Evolutionary conservation across 2,797 vertebrate genomes (phyloP).

Genomic region (Ispidina lecontei): DNA sequence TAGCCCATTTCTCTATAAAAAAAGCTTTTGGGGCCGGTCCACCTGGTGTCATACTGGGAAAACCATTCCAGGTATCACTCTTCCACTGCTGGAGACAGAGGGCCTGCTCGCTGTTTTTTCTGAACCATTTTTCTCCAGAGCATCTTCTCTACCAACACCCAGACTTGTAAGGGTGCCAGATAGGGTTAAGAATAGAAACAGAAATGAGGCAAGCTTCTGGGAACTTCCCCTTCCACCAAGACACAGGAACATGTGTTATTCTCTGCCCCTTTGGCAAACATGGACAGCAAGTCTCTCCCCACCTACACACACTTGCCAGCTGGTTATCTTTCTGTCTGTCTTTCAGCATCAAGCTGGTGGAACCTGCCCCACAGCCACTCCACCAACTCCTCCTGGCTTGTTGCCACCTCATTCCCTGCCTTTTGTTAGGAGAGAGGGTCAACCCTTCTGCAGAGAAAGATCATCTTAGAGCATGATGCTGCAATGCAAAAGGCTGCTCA

Average conservation of each 20-base stretch:
- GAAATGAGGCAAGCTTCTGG: conserved; percentile 52
- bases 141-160: background rate
- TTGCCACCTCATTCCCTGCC: background rate
- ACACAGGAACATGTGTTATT: conserved; percentile 22
- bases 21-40: background rate
- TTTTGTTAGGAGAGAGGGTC: background rate
- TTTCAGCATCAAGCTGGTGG: background rate
- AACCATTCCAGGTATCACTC: background rate
- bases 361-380: background rate
- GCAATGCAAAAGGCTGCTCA: background rate
- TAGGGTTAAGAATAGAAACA: conserved; percentile 58
- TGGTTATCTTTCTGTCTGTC: background rate
- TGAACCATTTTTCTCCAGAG: background rate
- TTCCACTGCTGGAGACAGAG: background rate
- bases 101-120: background rate
- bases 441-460: accelerated
- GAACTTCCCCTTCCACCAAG: conserved; percentile 23
- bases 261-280: conserved; percentile 57
- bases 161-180: conserved; percentile 1
- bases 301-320: background rate
- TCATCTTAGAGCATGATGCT: background rate
- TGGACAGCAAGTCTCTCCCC: conserved; percentile 7
- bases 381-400: background rate
- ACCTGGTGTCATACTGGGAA: background rate
- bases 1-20: background rate